phyloP scores from a whole-genome alignment of 2,797 vertebrate species.

The Petrocephalus schoutedeni region DNA sequence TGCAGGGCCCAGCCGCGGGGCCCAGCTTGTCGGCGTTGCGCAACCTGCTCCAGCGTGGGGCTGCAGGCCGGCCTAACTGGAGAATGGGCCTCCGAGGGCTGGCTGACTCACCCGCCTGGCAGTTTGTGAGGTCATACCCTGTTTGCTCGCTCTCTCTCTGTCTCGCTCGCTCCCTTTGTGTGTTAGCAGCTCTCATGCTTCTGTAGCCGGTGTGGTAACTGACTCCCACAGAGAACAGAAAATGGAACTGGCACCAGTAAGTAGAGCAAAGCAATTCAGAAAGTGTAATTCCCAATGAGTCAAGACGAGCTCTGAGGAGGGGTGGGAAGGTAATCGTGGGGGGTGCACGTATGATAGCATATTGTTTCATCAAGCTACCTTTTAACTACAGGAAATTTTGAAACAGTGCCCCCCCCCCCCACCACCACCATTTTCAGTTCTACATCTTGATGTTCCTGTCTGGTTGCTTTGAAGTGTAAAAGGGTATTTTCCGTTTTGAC shows the following conservation, averaged over 20 bases:
- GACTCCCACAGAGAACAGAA: slow-evolving; percentile 44
- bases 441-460: slow-evolving; percentile 53
- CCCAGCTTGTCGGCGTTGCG: slow-evolving; percentile 50
- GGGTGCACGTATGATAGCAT: slow-evolving; percentile 24
- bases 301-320: slow-evolving; percentile 44
- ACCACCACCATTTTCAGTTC: slow-evolving; percentile 44
- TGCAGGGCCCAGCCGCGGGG: slow-evolving; percentile 59
- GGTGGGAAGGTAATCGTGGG: neutral
- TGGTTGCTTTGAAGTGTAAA: slow-evolving; percentile 53
- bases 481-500: slow-evolving; percentile 56
- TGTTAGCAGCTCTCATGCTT: slow-evolving; percentile 28
- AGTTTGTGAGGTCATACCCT: neutral
- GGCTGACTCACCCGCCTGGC: neutral
- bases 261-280: slow-evolving; percentile 61
- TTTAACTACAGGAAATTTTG: slow-evolving; percentile 32
- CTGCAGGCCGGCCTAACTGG: slow-evolving; percentile 22
- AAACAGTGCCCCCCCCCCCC: neutral
- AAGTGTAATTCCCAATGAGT: slow-evolving; percentile 64
- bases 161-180: neutral
- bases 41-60: slow-evolving; percentile 55
- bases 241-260: slow-evolving; percentile 53
- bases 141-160: slow-evolving; percentile 23
- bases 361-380: slow-evolving; percentile 49
- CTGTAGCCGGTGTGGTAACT: slow-evolving; percentile 39
- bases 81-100: too few species aligned